phyloP scores from a whole-genome alignment of 2,797 vertebrate genomes.

The Phoeniculus purpureus region DNA sequence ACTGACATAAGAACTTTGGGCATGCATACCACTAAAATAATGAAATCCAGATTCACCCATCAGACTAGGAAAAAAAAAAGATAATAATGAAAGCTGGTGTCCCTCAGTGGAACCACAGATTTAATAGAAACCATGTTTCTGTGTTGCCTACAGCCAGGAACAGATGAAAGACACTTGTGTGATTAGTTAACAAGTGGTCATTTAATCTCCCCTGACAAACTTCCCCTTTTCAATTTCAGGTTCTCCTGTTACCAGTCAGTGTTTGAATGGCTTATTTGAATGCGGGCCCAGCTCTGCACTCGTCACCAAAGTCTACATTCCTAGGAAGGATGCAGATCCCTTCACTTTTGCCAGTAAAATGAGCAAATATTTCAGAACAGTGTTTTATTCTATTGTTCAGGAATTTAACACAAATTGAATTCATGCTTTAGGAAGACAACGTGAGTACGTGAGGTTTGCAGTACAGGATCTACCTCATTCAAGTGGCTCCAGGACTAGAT shows the following conservation, averaged over 20 bases:
- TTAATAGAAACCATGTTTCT: constrained; percentile 74
- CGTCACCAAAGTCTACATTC: neutral
- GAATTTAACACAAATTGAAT: neutral
- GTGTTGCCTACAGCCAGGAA: constrained; percentile 34
- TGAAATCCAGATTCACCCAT: constrained; percentile 64
- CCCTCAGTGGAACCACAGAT: constrained; percentile 20
- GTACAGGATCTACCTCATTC: neutral
- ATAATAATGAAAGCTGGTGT: constrained; percentile 53
- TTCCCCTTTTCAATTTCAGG: neutral
- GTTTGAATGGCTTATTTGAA: neutral
- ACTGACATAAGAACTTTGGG: constrained; percentile 30
- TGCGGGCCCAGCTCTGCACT: neutral
- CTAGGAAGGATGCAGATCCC: neutral
- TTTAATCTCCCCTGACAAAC: constrained; percentile 47
- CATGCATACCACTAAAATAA: constrained; percentile 36
- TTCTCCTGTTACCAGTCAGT: neutral
- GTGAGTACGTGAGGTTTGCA: neutral
- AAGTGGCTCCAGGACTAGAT: neutral
- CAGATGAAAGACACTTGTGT: constrained; percentile 73
- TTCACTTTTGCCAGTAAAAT: neutral
- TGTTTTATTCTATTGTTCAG: neutral
- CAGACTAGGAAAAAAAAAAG: neutral
- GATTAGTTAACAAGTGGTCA: constrained; percentile 67
- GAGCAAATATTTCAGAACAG: neutral
- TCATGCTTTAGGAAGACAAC: neutral